These are phyloP conservation scores for Teleiodes luculella DNA, from an alignment of 2,888 invertebrate species.

Conservation along the genomic window DNA sequence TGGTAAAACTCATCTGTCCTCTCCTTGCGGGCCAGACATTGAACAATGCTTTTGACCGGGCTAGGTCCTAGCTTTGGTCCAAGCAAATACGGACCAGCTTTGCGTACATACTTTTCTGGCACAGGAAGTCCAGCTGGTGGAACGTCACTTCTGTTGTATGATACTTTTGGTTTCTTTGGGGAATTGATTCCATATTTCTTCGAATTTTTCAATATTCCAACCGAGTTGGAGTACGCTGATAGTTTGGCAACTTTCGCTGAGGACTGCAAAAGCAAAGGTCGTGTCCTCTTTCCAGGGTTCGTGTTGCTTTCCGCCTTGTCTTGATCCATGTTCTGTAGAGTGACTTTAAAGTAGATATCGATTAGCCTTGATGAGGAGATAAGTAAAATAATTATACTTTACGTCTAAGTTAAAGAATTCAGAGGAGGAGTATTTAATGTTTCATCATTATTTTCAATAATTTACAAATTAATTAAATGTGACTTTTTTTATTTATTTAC, in stretches of 20 bases:
- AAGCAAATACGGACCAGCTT: slow-evolving; percentile 83
- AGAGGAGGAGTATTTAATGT: no score
- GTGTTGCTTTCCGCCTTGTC: slow-evolving; percentile 60
- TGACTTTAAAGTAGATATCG: neutral
- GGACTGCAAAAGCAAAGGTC: slow-evolving; percentile 66
- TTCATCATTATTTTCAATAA: no score
- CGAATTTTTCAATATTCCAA: slow-evolving; percentile 50
- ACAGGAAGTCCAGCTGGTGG: slow-evolving; percentile 75
- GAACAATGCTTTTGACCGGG: slow-evolving; percentile 87
- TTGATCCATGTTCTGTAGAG: slow-evolving; percentile 51
- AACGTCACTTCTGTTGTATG: slow-evolving; percentile 57
- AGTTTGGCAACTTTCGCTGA: slow-evolving; percentile 62
- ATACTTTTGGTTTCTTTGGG: slow-evolving; percentile 45
- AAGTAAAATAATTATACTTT: no score
- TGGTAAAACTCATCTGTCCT: slow-evolving; percentile 84
- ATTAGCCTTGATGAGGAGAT: no score
- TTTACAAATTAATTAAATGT: no score
- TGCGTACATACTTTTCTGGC: slow-evolving; percentile 73
- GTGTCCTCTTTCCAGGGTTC: slow-evolving; percentile 67
- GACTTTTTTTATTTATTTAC: no score
- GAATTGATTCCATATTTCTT: slow-evolving; percentile 47
- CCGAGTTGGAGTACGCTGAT: slow-evolving; percentile 54
- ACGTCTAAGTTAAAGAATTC: no score
- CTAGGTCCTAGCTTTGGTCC: slow-evolving; percentile 85
- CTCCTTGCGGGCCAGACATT: slow-evolving; percentile 85